Evolutionary conservation across 2,888 invertebrate species (phyloP).

Genomic region (Ditula angustiorana): DNA sequence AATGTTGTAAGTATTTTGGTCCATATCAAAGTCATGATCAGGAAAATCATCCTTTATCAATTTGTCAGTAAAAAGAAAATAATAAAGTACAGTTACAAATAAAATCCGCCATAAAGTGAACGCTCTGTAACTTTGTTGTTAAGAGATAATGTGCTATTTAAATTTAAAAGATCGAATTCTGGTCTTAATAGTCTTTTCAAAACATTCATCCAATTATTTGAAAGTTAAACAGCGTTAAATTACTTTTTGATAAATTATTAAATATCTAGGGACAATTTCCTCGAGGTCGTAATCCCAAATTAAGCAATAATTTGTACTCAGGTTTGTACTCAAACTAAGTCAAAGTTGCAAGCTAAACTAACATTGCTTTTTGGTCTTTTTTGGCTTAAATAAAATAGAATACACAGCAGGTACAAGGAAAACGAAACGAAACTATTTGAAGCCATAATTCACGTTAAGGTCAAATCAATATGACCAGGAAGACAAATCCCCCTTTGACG

Average conservation of each 20-base stretch:
- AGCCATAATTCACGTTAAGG: constrained; percentile 28
- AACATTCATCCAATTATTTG: neutral
- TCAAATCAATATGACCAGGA: constrained; percentile 44
- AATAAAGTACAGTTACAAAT: neutral
- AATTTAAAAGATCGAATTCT: neutral
- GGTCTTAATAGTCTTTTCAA: neutral
- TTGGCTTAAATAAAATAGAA: too few relatives aligned
- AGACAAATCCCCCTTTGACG: constrained; percentile 20
- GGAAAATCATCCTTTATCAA: neutral
- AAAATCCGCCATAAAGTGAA: neutral
- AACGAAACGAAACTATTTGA: neutral
- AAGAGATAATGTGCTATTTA: neutral
- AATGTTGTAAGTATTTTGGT: too few relatives aligned
- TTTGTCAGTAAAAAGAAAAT: neutral
- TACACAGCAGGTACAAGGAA: neutral
- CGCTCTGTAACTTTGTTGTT: neutral
- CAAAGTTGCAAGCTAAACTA: too few relatives aligned
- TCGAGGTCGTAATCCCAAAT: too few relatives aligned
- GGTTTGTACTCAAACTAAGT: too few relatives aligned
- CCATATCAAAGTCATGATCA: neutral
- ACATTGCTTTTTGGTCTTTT: too few relatives aligned
- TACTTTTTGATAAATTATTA: neutral
- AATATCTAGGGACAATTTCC: too few relatives aligned
- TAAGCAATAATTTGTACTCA: too few relatives aligned
- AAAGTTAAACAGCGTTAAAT: neutral